A percentile compares a stretch with the other conserved stretches of the same genome.
Conservation (phyloP, 2,888 invertebrate species). For the Hydroisotoma schaefferi region DNA sequence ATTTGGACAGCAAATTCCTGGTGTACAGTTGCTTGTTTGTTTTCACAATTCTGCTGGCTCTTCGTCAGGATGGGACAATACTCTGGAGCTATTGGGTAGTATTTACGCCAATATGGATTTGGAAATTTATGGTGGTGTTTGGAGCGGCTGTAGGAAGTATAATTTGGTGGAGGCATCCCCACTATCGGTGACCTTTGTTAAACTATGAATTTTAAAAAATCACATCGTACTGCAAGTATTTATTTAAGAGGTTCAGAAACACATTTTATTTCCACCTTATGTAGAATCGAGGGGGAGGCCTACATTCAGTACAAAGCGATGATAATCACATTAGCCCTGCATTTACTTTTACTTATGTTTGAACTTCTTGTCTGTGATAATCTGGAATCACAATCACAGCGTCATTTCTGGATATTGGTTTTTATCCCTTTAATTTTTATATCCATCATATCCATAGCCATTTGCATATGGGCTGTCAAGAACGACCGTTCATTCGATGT, state of each 20-base stretch:
- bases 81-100: constrained; percentile 95
- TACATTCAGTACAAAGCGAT: constrained; percentile 98
- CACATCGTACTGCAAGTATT: neutral
- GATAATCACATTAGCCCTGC: constrained; percentile 84
- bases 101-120: constrained; percentile 95
- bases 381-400: constrained; percentile 74
- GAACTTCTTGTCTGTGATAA: constrained; percentile 94
- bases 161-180: constrained; percentile 95
- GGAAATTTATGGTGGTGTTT: constrained; percentile 86
- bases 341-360: constrained; percentile 92
- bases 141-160: constrained; percentile 90
- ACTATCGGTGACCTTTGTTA: constrained; percentile 67
- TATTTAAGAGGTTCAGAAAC: neutral
- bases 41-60: constrained; percentile 84
- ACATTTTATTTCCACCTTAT: constrained; percentile 13
- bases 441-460: constrained; percentile 92
- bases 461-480: constrained; percentile 97
- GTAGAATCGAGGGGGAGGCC: constrained; percentile 87
- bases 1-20: constrained; percentile 83
- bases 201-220: constrained; percentile 8
- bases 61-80: constrained; percentile 81
- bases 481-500: constrained; percentile 97
- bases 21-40: constrained; percentile 89
- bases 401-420: constrained; percentile 84
- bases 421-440: constrained; percentile 96